phyloP scores from a whole-genome alignment of 2,888 invertebrate species.

The Bibio marci region DNA sequence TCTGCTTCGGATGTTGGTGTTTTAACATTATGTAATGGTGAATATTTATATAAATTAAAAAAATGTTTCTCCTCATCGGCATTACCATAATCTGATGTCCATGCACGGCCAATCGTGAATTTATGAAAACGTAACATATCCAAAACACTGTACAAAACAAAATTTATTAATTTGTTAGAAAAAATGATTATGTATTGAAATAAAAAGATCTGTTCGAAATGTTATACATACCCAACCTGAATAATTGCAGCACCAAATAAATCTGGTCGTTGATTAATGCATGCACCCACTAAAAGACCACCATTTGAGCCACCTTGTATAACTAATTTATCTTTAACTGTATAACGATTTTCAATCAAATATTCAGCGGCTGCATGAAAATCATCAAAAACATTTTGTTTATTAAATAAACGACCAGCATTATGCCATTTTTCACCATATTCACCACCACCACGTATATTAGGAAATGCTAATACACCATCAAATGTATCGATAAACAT shows the following conservation, averaged over 20 bases:
- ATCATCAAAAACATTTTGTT: slow-evolving; percentile 96
- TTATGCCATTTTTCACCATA: slow-evolving; percentile 98
- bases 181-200: neutral
- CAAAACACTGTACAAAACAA: slow-evolving; percentile 75
- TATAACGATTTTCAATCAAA: slow-evolving; percentile 65
- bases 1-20: slow-evolving; percentile 37
- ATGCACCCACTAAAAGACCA: slow-evolving; percentile 87
- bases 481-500: slow-evolving; percentile 79
- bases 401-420: slow-evolving; percentile 73
- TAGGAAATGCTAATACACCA: slow-evolving; percentile 81
- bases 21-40: slow-evolving; percentile 83
- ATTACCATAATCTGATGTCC: slow-evolving; percentile 91
- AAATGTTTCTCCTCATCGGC: slow-evolving; percentile 78
- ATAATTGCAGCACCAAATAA: slow-evolving; percentile 84
- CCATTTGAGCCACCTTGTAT: slow-evolving; percentile 97
- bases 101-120: slow-evolving; percentile 94
- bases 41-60: slow-evolving; percentile 66
- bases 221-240: slow-evolving; percentile 69
- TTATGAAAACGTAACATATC: slow-evolving; percentile 97
- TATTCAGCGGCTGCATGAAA: slow-evolving; percentile 86
- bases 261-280: slow-evolving; percentile 88
- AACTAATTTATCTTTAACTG: slow-evolving; percentile 51
- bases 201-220: neutral
- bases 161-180: slow-evolving; percentile 9
- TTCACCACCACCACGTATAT: slow-evolving; percentile 93